These are phyloP conservation scores for Scylla paramamosain DNA, from an alignment of 1,140 invertebrate species.

Conservation along the genomic window DNA sequence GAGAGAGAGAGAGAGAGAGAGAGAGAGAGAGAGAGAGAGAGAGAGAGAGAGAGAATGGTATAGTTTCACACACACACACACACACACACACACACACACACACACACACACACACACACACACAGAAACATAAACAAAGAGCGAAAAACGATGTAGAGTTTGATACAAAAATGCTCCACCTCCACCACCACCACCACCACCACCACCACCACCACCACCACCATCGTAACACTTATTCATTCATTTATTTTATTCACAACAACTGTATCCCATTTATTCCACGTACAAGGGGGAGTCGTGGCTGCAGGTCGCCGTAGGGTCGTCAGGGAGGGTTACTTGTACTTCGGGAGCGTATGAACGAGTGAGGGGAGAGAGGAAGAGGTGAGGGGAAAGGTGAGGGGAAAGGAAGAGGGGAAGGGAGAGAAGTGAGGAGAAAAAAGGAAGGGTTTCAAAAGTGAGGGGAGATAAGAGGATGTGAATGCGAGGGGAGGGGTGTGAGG, in stretches of 20 bases:
- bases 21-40: slow-evolving; percentile 29
- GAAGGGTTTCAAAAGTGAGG: too few relatives aligned
- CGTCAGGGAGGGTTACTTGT: not conserved
- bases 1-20: slow-evolving; percentile 29
- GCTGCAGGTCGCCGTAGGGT: not conserved
- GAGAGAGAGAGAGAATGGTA: not conserved
- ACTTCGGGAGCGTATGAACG: not conserved
- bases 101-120: not conserved
- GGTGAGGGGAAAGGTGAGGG: not conserved
- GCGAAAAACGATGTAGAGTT: not conserved
- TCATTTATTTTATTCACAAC: not conserved
- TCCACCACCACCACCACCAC: not conserved
- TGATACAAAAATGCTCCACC: not conserved
- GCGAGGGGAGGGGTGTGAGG: too few relatives aligned
- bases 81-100: not conserved
- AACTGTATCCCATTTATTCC: not conserved
- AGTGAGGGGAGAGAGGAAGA: not conserved
- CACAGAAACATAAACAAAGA: not conserved
- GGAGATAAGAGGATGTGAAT: too few relatives aligned
- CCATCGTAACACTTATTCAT: too few relatives aligned
- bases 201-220: too few relatives aligned
- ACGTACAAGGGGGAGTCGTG: not conserved
- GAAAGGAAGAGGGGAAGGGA: not conserved
- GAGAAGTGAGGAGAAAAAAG: not conserved
- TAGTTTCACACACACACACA: not conserved